A percentile compares a stretch with the other conserved stretches of the same genome.
Conservation (phyloP, 2,888 invertebrate species). For the Tetrapedia diversipes region DNA sequence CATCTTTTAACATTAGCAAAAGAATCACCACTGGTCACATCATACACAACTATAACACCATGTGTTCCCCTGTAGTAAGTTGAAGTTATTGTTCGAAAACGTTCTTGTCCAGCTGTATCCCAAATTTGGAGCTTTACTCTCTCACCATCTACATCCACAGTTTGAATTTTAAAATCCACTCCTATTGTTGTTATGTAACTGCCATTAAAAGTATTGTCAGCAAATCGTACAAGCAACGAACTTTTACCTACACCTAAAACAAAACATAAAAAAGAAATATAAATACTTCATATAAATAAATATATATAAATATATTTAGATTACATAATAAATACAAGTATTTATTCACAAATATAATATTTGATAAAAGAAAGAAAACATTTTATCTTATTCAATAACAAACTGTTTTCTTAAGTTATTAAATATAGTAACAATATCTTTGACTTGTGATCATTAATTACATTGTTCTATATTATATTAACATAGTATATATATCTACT, state of each 20-base stretch:
- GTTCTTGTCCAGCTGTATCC: constrained; percentile 99
- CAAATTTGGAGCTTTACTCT: constrained; percentile 98
- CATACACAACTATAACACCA: constrained; percentile 99
- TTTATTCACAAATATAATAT: neutral
- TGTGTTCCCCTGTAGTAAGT: constrained; percentile 99
- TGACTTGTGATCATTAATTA: neutral
- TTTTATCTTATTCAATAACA: neutral
- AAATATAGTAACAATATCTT: neutral
- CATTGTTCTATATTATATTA: too few species aligned
- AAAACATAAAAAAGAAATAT: constrained; percentile 65
- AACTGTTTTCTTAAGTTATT: neutral
- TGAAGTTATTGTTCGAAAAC: constrained; percentile 99
- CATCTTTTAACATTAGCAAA: constrained; percentile 99
- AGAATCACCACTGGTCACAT: constrained; percentile 99
- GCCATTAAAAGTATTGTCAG: constrained; percentile 99
- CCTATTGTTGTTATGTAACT: constrained; percentile 99
- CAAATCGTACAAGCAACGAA: constrained; percentile 96
- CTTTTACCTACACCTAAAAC: constrained; percentile 97
- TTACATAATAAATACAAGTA: neutral
- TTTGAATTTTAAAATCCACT: constrained; percentile 99
- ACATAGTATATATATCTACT: neutral
- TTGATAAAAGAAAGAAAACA: neutral
- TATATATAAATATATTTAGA: neutral
- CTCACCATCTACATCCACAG: constrained; percentile 95
- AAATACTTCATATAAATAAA: neutral